A percentile compares a stretch with the other conserved stretches of the same genome.
Evolutionary conservation across 2,797 vertebrate species (phyloP).

Genomic region (Poeciliopsis presidionis): DNA sequence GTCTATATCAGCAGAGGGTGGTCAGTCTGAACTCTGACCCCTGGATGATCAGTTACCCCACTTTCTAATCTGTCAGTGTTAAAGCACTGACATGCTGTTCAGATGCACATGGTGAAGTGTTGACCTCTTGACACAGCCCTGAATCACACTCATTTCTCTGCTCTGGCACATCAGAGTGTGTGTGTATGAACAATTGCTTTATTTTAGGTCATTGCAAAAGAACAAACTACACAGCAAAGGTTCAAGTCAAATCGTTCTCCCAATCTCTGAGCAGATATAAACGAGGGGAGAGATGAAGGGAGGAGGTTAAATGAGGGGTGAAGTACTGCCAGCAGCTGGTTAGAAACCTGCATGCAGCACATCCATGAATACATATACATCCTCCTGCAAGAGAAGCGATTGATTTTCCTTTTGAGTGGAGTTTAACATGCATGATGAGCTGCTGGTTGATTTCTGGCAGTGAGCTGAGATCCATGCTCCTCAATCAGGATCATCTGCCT

Average conservation of each 20-base stretch:
- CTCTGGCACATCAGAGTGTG: not conserved
- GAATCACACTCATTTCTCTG: conserved; percentile 7
- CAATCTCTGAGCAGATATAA: conserved; percentile 17
- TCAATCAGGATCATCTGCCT: conserved; percentile 72
- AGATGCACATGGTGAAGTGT: conserved; percentile 11
- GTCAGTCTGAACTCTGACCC: conserved; percentile 37
- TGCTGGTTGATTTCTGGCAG: conserved; percentile 61
- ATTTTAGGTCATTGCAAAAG: conserved; percentile 14
- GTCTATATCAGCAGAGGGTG: too few species aligned
- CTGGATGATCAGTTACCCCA: conserved; percentile 23
- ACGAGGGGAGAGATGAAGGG: conserved; percentile 30
- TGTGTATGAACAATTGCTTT: conserved; percentile 21
- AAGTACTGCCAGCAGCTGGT: conserved; percentile 42
- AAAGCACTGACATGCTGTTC: conserved; percentile 9
- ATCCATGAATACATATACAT: not conserved
- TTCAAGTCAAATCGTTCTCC: conserved; percentile 35
- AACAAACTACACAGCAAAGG: conserved; percentile 18
- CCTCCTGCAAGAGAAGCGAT: conserved; percentile 64
- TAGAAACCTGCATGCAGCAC: conserved; percentile 29
- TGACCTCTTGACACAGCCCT: conserved; percentile 5
- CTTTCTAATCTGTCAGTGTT: conserved; percentile 15
- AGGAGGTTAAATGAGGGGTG: conserved; percentile 56
- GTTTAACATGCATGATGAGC: conserved; percentile 72
- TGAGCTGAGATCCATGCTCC: conserved; percentile 65
- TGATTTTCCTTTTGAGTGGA: conserved; percentile 75